A percentile compares a stretch with the other conserved stretches of the same genome.
Conservation (phyloP, 2,113 vertebrate genomes). For the Sander lucioperca region DNA sequence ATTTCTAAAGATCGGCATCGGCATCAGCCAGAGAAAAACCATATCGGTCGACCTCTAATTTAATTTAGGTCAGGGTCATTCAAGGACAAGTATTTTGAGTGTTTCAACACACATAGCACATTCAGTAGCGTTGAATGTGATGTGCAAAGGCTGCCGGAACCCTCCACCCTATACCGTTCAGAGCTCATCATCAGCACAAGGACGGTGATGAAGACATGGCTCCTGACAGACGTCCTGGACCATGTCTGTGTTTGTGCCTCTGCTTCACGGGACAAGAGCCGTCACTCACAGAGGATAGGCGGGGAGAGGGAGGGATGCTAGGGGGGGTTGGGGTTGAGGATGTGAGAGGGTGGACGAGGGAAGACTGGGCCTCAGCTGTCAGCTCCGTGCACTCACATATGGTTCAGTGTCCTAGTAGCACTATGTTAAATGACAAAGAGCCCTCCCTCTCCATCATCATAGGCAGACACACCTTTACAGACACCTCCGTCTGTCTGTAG, state of each 20-base stretch:
- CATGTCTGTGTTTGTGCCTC: constrained; percentile 65
- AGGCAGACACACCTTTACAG: constrained; percentile 59
- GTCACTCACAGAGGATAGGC: constrained; percentile 64
- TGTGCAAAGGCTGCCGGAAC: constrained; percentile 6
- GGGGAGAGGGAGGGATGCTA: constrained; percentile 50
- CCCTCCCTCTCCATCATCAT: constrained; percentile 60
- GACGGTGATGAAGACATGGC: constrained; percentile 69
- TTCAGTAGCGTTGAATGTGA: constrained; percentile 1
- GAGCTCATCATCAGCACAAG: constrained; percentile 64
- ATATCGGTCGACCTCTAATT: too few relatives aligned
- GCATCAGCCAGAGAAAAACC: too few relatives aligned
- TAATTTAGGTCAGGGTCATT: neutral
- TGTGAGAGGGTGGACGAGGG: constrained; percentile 58
- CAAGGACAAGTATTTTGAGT: constrained; percentile 11
- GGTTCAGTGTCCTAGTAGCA: constrained; percentile 73
- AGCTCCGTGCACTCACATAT: constrained; percentile 74
- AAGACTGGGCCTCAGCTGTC: constrained; percentile 77
- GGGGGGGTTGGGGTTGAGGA: constrained; percentile 56
- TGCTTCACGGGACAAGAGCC: constrained; percentile 60
- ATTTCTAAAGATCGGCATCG: too few relatives aligned
- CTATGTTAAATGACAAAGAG: constrained; percentile 76
- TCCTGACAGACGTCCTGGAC: constrained; percentile 65
- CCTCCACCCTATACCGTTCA: constrained; percentile 28
- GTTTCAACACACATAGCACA: neutral
- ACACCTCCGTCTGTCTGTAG: constrained; percentile 46